Conservation (phyloP, 1,140 invertebrate genomes). For the Matsumurasca onukii region DNA sequence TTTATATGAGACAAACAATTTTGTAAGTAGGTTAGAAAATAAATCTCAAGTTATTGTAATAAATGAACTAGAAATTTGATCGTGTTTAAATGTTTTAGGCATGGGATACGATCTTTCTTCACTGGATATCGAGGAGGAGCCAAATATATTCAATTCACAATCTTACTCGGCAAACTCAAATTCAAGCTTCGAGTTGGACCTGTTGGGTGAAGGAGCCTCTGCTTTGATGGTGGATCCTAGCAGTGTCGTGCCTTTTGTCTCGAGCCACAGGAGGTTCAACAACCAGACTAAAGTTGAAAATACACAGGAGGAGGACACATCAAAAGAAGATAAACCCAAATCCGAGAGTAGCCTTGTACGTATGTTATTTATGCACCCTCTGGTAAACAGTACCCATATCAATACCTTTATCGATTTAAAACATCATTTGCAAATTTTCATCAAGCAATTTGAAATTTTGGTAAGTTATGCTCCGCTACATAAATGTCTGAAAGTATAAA, state of each 20-base stretch:
- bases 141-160: slow-evolving; percentile 52
- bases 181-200: slow-evolving; percentile 62
- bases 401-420: too few species aligned
- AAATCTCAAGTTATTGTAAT: too few species aligned
- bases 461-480: too few species aligned
- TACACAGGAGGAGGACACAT: slow-evolving; percentile 41
- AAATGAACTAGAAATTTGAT: too few species aligned
- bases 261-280: slow-evolving; percentile 38
- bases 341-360: slow-evolving; percentile 43
- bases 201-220: slow-evolving; percentile 68
- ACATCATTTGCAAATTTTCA: too few species aligned
- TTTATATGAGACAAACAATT: too few species aligned
- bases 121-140: slow-evolving; percentile 64
- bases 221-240: slow-evolving; percentile 78
- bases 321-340: slow-evolving; percentile 19
- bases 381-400: too few species aligned
- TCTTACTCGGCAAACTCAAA: slow-evolving; percentile 47
- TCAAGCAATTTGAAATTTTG: too few species aligned
- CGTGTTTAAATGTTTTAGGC: slow-evolving; percentile 19
- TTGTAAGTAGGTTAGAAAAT: too few species aligned
- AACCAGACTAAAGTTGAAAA: slow-evolving; percentile 45
- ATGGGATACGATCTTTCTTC: slow-evolving; percentile 57
- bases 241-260: slow-evolving; percentile 61
- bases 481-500: too few species aligned
- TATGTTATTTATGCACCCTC: too few species aligned